Base-by-base conservation (phyloP, 1,140 invertebrate species). In the Reticulitermes speratus region DNA sequence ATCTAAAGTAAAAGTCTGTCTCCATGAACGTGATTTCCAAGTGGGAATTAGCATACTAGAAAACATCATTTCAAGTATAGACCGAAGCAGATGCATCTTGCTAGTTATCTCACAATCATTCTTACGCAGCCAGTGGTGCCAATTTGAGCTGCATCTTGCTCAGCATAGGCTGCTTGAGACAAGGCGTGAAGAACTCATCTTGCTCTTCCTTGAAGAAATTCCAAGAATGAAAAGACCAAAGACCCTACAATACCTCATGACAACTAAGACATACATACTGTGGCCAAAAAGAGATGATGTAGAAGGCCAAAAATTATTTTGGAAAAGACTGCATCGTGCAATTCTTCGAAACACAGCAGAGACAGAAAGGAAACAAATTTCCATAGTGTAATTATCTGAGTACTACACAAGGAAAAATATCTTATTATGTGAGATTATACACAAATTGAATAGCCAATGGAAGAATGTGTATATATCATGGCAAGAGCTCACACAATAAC, bases 101-200 rank as follows among this genome's bases (percentile, higher is more conserved):
- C 89, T 94, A 30, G 91, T 95, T 23, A 91, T 95, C 14, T 94
- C 93, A 3, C 90, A 91, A 32, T 90, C 91, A 59, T 95, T 94
- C 88, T 88, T 95, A 16, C 88, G 92, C 0, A 94, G 93, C 84
- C 93, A 94, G 83, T 95, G 94, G 94, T 95, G 94, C 89, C 92
- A 94, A 86, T 95, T 94, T 88, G 94, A 95, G 89, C 94, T 94
- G 93, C 93, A 94, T 89, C 88, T 95, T 55, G 94, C 94, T 0
- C 94, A 95, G 87, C 93, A 94, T 89, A 91, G 93, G 85, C 90
- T 94, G 5, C 89, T 94, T 86, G 94, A 95, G 89, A 92, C 92
- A 0, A 91, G 92, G 86, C 90, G 93, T 83, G 87, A 87, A 55
- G 32, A 94, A 84, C 90, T 95, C 23, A 92, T 94, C 16, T 88